Conservation (phyloP, 2,797 vertebrate genomes). For the Pseudochaenichthys georgianus region DNA sequence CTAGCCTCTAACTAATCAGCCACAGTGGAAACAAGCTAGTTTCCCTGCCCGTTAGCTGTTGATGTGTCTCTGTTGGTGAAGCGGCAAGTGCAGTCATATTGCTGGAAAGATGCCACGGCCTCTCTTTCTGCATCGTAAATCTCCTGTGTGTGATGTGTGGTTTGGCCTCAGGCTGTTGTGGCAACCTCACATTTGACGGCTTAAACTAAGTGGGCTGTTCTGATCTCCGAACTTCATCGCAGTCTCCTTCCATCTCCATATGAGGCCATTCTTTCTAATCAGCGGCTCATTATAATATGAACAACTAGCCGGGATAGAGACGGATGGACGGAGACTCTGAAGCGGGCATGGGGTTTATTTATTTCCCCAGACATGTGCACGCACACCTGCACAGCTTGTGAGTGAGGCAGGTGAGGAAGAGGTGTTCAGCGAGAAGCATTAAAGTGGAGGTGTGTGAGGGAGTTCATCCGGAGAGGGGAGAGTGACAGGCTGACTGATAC, state of each 20-base stretch:
- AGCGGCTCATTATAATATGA: slow-evolving; percentile 66
- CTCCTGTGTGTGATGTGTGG: slow-evolving; percentile 42
- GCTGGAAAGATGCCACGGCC: slow-evolving; percentile 25
- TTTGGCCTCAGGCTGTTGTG: slow-evolving; percentile 50
- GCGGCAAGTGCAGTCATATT: slow-evolving; percentile 30
- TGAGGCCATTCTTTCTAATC: slow-evolving; percentile 70
- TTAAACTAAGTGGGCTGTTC: slow-evolving; percentile 68
- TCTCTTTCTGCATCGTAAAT: slow-evolving; percentile 35
- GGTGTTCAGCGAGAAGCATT: slow-evolving; percentile 55
- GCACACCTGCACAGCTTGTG: slow-evolving; percentile 11
- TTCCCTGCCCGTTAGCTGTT: slow-evolving; percentile 19
- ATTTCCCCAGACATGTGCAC: slow-evolving; percentile 23
- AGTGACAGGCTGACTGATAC: slow-evolving; percentile 61
- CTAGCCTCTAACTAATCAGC: slow-evolving; percentile 8
- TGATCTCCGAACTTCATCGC: slow-evolving; percentile 72
- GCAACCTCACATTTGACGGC: slow-evolving; percentile 41
- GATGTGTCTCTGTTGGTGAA: slow-evolving; percentile 42
- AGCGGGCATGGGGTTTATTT: slow-evolving; percentile 16
- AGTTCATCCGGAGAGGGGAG: slow-evolving; percentile 44
- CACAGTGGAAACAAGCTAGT: slow-evolving; percentile 18
- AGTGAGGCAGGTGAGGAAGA: slow-evolving; percentile 51
- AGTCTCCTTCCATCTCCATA: slow-evolving; percentile 65
- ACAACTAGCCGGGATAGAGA: slow-evolving; percentile 52
- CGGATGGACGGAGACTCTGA: slow-evolving; percentile 36
- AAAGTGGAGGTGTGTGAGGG: slow-evolving; percentile 40